Conservation (phyloP, 2,888 invertebrate species). For the Apamea sordens region DNA sequence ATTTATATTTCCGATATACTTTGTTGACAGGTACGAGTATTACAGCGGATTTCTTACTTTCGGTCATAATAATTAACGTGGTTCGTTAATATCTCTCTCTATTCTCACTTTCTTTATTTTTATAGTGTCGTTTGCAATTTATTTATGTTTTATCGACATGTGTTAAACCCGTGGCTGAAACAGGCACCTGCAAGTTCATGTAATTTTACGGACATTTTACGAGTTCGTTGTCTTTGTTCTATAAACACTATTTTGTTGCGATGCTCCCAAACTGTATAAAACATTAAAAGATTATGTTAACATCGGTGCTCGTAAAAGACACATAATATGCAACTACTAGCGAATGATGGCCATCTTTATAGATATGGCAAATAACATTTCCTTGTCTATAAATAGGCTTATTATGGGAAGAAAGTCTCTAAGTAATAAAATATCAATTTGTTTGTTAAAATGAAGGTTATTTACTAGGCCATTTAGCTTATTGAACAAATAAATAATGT, state of each 20-base stretch:
- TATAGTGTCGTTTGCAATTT: constrained; percentile 10
- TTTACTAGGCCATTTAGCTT: constrained; percentile 84
- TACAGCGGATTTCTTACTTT: constrained; percentile 45
- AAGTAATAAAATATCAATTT: constrained; percentile 71
- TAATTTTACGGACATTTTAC: constrained; percentile 83
- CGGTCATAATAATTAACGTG: constrained; percentile 13
- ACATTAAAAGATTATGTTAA: constrained; percentile 78
- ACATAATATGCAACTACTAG: constrained; percentile 62
- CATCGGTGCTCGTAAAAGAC: constrained; percentile 74
- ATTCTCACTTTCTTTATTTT: constrained; percentile 33
- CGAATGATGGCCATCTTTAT: constrained; percentile 47
- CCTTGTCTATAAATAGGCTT: constrained; percentile 38
- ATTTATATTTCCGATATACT: constrained; percentile 66
- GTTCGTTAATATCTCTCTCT: constrained; percentile 13
- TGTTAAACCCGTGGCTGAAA: constrained; percentile 54
- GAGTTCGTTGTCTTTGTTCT: constrained; percentile 88
- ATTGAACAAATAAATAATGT: constrained; percentile 88
- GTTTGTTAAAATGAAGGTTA: constrained; percentile 74
- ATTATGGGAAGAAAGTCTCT: constrained; percentile 58
- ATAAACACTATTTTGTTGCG: constrained; percentile 83
- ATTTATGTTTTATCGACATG: constrained; percentile 20
- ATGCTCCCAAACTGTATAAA: constrained; percentile 75
- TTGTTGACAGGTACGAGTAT: constrained; percentile 34
- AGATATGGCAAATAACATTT: constrained; percentile 48
- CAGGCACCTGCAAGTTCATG: constrained; percentile 70